These are phyloP conservation scores for Tachystola acroxantha DNA, from an alignment of 2,888 invertebrate genomes.

Conservation along the genomic window DNA sequence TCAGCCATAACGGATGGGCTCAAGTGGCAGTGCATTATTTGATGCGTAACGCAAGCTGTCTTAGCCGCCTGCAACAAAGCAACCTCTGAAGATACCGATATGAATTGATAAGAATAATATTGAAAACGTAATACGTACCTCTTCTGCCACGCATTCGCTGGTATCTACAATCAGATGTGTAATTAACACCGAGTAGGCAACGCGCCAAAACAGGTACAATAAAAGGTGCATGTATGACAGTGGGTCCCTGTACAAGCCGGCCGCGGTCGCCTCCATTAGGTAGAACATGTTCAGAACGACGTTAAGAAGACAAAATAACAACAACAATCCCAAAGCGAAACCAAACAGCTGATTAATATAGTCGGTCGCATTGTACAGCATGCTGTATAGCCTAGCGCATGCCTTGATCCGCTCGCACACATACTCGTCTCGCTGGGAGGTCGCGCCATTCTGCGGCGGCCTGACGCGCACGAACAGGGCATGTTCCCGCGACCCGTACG, in stretches of 20 bases:
- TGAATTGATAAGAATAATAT: too few species aligned
- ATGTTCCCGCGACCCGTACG: conserved; percentile 33
- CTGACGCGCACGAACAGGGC: conserved; percentile 32
- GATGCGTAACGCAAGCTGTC: conserved; percentile 37
- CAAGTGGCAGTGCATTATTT: background rate
- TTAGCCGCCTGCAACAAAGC: conserved; percentile 23
- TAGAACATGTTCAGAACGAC: conserved; percentile 51
- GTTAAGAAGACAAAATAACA: conserved; percentile 29
- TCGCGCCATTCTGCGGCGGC: conserved; percentile 21
- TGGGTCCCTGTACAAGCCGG: conserved; percentile 44
- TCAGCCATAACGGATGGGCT: too few species aligned
- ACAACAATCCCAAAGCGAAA: conserved; percentile 30
- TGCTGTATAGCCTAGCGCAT: conserved; percentile 43
- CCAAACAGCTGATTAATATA: conserved; percentile 38
- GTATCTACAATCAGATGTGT: conserved; percentile 34
- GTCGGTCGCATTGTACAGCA: conserved; percentile 32
- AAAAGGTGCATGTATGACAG: conserved; percentile 39
- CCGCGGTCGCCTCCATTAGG: conserved; percentile 60
- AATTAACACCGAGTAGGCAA: conserved; percentile 31
- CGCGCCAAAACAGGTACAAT: conserved; percentile 47
- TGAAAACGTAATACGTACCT: conserved; percentile 40
- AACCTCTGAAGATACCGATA: too few species aligned
- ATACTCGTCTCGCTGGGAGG: conserved; percentile 28
- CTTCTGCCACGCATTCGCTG: conserved; percentile 34
- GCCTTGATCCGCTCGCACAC: conserved; percentile 39